Evolutionary conservation across 1,140 invertebrate species (phyloP).

Genomic region (Sminthurinus signatus): DNA sequence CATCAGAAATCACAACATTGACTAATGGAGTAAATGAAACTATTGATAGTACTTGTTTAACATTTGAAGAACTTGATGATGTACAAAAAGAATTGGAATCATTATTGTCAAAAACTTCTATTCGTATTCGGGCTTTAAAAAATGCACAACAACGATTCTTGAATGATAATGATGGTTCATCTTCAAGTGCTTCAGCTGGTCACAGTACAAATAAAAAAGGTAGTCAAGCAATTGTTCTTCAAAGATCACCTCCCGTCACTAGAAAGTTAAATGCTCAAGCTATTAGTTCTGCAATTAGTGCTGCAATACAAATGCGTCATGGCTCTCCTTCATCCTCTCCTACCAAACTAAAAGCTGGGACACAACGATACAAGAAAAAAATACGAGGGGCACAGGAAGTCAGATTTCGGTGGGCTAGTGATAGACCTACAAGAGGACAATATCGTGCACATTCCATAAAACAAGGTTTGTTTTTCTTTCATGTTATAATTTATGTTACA

Average conservation of each 20-base stretch:
- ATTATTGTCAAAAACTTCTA: slow-evolving; percentile 69
- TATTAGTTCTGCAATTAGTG: slow-evolving; percentile 28
- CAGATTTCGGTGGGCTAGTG: slow-evolving; percentile 3
- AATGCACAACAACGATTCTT: slow-evolving; percentile 41
- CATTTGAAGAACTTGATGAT: too few relatives aligned
- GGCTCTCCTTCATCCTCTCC: background rate
- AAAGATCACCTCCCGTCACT: slow-evolving; percentile 49
- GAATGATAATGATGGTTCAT: too few relatives aligned
- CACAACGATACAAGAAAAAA: slow-evolving; percentile 34
- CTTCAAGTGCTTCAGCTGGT: background rate
- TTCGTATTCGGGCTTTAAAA: slow-evolving; percentile 66
- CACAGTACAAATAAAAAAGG: background rate
- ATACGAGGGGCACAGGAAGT: slow-evolving; percentile 21
- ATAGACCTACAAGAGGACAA: slow-evolving; percentile 33
- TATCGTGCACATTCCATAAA: slow-evolving; percentile 31
- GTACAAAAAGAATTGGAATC: slow-evolving; percentile 84
- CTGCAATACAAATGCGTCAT: background rate
- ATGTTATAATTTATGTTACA: background rate
- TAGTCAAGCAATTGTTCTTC: slow-evolving; percentile 60
- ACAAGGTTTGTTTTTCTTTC: slow-evolving; percentile 4
- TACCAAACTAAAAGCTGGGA: background rate
- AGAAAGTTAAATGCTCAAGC: slow-evolving; percentile 22
- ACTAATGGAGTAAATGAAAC: too few relatives aligned
- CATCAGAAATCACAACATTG: too few relatives aligned
- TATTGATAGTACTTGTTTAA: too few relatives aligned